Percentiles rank a stretch among this genome's conserved stretches.
Evolutionary conservation across 2,797 vertebrate species (phyloP).

Genomic region (Dallia pectoralis): DNA sequence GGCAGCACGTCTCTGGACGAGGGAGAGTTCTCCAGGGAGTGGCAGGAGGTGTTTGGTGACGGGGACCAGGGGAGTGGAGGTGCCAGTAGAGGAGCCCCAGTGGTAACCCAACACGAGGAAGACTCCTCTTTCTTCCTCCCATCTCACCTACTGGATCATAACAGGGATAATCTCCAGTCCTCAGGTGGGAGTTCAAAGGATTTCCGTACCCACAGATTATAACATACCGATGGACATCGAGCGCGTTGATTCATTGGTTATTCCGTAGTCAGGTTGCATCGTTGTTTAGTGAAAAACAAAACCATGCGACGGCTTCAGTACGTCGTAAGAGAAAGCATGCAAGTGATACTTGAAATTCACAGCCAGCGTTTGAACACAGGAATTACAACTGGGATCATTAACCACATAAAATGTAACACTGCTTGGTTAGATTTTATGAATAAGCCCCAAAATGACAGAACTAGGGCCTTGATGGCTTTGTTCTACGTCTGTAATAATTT

Average conservation of each 20-base stretch:
- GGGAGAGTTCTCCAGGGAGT: slow-evolving; percentile 83
- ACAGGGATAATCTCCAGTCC: slow-evolving; percentile 79
- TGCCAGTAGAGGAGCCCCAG: slow-evolving; percentile 11
- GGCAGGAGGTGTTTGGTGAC: slow-evolving; percentile 88
- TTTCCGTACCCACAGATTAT: too few species aligned
- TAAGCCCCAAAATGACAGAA: slow-evolving; percentile 15
- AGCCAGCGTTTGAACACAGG: not conserved
- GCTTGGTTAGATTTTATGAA: slow-evolving; percentile 12
- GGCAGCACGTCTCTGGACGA: slow-evolving; percentile 81
- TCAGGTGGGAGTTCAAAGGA: slow-evolving; percentile 71
- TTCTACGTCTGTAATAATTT: slow-evolving; percentile 19
- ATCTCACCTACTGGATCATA: slow-evolving; percentile 93
- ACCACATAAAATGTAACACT: slow-evolving; percentile 16
- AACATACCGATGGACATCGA: not conserved
- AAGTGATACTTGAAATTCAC: not conserved
- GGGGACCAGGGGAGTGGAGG: slow-evolving; percentile 41
- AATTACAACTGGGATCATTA: slow-evolving; percentile 7
- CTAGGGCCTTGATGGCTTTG: slow-evolving; percentile 3
- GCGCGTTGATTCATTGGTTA: not conserved
- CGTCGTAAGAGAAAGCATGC: not conserved
- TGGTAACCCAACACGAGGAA: slow-evolving; percentile 59
- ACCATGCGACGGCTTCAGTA: not conserved
- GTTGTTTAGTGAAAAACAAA: not conserved
- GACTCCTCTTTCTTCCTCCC: slow-evolving; percentile 83
- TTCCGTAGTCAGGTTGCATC: not conserved